Evolutionary conservation across 2,113 vertebrate genomes (phyloP).

Genomic region (Suricata suricatta): DNA sequence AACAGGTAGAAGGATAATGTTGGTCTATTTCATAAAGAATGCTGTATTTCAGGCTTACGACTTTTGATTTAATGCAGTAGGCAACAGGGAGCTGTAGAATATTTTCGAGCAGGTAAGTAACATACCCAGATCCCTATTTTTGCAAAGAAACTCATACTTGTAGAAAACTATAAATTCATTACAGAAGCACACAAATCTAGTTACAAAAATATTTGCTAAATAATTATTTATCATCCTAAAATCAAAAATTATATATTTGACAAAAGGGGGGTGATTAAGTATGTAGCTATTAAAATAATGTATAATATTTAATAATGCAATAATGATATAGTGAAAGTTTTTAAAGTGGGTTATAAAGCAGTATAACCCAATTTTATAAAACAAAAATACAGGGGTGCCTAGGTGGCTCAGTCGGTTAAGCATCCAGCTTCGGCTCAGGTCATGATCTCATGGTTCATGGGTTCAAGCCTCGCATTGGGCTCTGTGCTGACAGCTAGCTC

Average conservation of each 20-base stretch:
- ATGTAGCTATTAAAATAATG: not conserved
- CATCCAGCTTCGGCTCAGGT: too few relatives aligned
- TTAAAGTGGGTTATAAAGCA: not conserved
- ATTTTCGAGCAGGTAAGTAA: not conserved
- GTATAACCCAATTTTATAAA: not conserved
- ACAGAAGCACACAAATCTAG: not conserved
- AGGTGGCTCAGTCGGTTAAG: too few relatives aligned
- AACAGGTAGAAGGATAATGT: not conserved
- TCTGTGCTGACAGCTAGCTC: too few relatives aligned
- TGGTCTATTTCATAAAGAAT: not conserved
- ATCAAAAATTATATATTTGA: not conserved
- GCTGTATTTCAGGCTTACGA: not conserved
- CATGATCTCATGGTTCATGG: too few relatives aligned
- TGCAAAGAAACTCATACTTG: not conserved
- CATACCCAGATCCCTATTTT: not conserved
- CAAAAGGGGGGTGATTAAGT: not conserved
- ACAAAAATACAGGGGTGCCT: not conserved
- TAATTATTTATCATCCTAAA: not conserved
- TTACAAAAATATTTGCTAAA: slow-evolving; percentile 1
- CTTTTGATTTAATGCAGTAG: not conserved
- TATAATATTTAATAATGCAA: not conserved
- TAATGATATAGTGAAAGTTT: not conserved
- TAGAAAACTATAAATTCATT: not conserved
- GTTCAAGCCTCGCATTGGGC: too few relatives aligned
- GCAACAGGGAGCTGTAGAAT: not conserved